Percentiles rank a stretch among this genome's conserved stretches.
Evolutionary conservation across 2,113 vertebrate species (phyloP).

Genomic region (Rana temporaria): DNA sequence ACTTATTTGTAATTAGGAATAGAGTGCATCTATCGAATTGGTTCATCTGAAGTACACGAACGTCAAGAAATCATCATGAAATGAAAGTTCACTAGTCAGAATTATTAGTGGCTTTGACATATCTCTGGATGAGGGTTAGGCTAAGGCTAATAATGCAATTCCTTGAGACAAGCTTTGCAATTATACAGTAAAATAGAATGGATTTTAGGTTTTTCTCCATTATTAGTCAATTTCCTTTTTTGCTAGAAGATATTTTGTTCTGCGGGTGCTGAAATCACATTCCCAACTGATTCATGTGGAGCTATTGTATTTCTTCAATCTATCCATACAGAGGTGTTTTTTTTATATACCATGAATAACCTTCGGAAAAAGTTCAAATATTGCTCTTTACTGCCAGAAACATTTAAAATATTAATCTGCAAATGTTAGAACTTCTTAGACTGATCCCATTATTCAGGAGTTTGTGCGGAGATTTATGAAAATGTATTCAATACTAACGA

Average conservation of each 20-base stretch:
- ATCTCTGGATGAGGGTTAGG: slow-evolving; percentile 42
- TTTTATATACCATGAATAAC: neutral
- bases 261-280: slow-evolving; percentile 28
- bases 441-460: slow-evolving; percentile 23
- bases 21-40: neutral
- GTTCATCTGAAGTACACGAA: slow-evolving; percentile 5
- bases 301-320: slow-evolving; percentile 20
- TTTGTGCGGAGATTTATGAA: slow-evolving; percentile 15
- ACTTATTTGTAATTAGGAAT: slow-evolving; percentile 22
- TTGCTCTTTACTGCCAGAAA: neutral
- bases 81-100: slow-evolving; percentile 16
- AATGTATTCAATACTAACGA: slow-evolving; percentile 17
- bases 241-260: slow-evolving; percentile 39
- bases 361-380: slow-evolving; percentile 4
- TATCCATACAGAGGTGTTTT: neutral
- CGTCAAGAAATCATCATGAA: slow-evolving; percentile 33
- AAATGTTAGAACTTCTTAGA: neutral
- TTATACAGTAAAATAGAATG: slow-evolving; percentile 44
- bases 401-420: slow-evolving; percentile 35
- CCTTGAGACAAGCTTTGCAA: slow-evolving; percentile 41
- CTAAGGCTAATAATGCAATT: slow-evolving; percentile 50
- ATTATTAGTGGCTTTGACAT: slow-evolving; percentile 30
- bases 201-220: slow-evolving; percentile 37
- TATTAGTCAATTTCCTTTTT: slow-evolving; percentile 46
- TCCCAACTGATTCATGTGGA: slow-evolving; percentile 14